These are phyloP conservation scores for Linepithema humile DNA, from an alignment of 1,140 invertebrate genomes.

Conservation along the genomic window DNA sequence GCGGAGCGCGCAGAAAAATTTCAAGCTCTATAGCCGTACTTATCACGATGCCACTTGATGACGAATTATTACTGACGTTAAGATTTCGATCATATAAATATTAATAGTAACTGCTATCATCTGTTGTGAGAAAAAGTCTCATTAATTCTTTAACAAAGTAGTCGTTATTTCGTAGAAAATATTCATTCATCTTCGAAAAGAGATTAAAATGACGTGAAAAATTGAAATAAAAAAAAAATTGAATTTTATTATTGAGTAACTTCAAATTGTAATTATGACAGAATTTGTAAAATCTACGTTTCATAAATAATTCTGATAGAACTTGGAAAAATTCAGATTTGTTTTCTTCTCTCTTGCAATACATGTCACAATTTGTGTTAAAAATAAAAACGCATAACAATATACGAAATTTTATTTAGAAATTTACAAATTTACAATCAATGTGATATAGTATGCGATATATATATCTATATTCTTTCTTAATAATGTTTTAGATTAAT, in stretches of 20 bases:
- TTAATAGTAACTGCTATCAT: not conserved
- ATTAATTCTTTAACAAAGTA: too few relatives aligned
- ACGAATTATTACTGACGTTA: not conserved
- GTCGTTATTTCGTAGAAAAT: not conserved
- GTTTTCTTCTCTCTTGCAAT: not conserved
- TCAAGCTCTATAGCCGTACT: too few relatives aligned
- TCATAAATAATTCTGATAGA: not conserved
- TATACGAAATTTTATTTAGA: not conserved
- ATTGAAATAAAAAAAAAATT: not conserved
- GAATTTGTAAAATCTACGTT: not conserved
- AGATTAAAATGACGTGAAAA: not conserved
- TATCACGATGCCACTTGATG: not conserved
- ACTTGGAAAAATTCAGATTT: not conserved
- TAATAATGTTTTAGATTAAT: not conserved
- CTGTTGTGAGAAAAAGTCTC: not conserved
- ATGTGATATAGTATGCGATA: not conserved
- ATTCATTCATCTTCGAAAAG: not conserved
- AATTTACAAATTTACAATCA: not conserved
- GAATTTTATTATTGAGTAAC: conserved; percentile 1
- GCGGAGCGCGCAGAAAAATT: not conserved
- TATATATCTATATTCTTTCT: not conserved
- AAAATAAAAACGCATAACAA: not conserved
- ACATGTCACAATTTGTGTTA: not conserved
- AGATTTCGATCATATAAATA: not conserved
- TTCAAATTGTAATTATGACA: too few relatives aligned